Evolutionary conservation across 2,888 invertebrate species (phyloP).

Genomic region (Leptinotarsa peninsularis): DNA sequence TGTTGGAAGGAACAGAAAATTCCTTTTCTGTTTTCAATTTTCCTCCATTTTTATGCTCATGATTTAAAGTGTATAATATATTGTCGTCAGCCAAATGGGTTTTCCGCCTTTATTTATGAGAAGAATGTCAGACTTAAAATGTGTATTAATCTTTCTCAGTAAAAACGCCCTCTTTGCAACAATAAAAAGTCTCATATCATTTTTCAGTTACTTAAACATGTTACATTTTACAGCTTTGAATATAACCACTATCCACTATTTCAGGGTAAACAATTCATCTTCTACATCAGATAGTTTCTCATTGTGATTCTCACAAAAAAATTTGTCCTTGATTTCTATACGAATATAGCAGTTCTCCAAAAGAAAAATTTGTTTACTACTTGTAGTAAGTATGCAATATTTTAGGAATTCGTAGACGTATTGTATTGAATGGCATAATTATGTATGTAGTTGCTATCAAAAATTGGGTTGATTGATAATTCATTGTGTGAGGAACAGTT

Average conservation of each 20-base stretch:
- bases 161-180: not conserved
- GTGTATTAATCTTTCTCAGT: conserved; percentile 13
- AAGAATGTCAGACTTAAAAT: conserved; percentile 2
- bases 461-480: no score
- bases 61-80: conserved; percentile 13
- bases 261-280: not conserved
- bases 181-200: conserved; percentile 4
- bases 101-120: conserved; percentile 7
- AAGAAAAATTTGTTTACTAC: no score
- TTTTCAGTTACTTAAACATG: conserved; percentile 1
- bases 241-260: not conserved
- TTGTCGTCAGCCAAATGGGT: conserved; percentile 9
- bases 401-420: no score
- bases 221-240: not conserved
- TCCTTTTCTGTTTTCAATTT: not conserved
- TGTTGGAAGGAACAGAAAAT: not conserved
- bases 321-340: no score
- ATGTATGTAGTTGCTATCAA: no score
- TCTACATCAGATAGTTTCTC: not conserved
- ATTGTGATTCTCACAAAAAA: not conserved
- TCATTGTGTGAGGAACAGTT: no score
- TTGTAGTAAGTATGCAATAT: no score
- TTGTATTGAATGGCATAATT: no score
- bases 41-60: not conserved
- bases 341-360: no score